Evolutionary conservation across 2,113 vertebrate species (phyloP).

Genomic region (Mastomys natalensis): DNA sequence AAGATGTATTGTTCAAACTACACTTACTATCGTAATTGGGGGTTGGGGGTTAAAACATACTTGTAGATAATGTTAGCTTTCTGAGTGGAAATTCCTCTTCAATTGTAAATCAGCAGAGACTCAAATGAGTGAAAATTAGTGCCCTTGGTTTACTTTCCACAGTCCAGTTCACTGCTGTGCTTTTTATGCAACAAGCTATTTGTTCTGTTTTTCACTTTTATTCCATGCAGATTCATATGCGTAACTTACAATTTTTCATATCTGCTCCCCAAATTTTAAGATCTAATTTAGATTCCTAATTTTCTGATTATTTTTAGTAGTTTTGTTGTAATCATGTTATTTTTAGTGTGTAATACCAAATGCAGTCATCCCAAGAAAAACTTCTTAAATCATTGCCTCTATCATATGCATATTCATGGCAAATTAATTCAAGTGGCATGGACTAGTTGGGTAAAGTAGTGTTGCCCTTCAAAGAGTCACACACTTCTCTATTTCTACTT

Average conservation of each 20-base stretch:
- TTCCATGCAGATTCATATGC: background rate
- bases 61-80: slow-evolving; percentile 55
- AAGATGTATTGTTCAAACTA: slow-evolving; percentile 56
- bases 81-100: slow-evolving; percentile 51
- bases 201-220: slow-evolving; percentile 44
- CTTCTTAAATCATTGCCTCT: no score
- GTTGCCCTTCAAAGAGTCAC: no score
- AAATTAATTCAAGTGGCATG: no score
- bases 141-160: slow-evolving; percentile 38
- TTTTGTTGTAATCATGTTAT: no score
- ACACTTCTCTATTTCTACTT: no score
- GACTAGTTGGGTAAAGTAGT: no score
- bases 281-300: slow-evolving; percentile 30
- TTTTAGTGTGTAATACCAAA: no score
- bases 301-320: background rate
- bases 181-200: slow-evolving; percentile 20
- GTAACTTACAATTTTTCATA: slow-evolving; percentile 27
- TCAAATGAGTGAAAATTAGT: slow-evolving; percentile 60
- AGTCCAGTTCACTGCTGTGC: background rate
- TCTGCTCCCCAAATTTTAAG: slow-evolving; percentile 50
- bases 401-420: no score
- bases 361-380: no score
- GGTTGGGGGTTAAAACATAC: background rate
- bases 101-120: slow-evolving; percentile 62
- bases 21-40: background rate